Evolutionary conservation across 2,113 vertebrate genomes (phyloP).

Genomic region (Zosterops japonicus): DNA sequence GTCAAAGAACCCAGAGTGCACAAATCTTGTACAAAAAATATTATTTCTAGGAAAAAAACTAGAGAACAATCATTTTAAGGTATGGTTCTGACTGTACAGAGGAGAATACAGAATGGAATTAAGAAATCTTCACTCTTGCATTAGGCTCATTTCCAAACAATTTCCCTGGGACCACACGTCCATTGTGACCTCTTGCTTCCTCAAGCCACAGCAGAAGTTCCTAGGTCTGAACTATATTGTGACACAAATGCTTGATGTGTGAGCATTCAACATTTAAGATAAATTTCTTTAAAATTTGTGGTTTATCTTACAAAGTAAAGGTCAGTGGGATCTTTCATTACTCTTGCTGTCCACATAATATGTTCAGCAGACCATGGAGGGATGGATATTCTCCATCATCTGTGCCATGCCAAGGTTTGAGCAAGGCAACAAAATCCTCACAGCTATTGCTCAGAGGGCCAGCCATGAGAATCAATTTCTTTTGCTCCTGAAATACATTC

Average conservation of each 20-base stretch:
- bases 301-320: not conserved
- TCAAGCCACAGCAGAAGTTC: not conserved
- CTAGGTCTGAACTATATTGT: not conserved
- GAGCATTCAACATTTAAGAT: not conserved
- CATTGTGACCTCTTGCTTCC: not conserved
- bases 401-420: conserved; percentile 63
- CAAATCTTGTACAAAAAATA: not conserved
- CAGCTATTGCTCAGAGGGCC: conserved; percentile 33
- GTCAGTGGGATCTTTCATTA: conserved; percentile 13
- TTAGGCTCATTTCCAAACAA: not conserved
- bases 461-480: conserved; percentile 52
- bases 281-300: not conserved
- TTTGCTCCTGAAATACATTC: conserved; percentile 48
- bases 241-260: not conserved
- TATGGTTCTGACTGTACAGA: not conserved
- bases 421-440: conserved; percentile 57
- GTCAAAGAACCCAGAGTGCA: not conserved
- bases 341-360: conserved; percentile 35
- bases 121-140: not conserved
- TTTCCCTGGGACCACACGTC: not conserved
- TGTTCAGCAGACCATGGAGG: conserved; percentile 62
- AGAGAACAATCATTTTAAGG: not conserved
- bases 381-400: conserved; percentile 69
- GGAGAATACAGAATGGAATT: not conserved
- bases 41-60: not conserved